phyloP scores from a whole-genome alignment of 1,140 invertebrate species.

The Antheraea pernyi region DNA sequence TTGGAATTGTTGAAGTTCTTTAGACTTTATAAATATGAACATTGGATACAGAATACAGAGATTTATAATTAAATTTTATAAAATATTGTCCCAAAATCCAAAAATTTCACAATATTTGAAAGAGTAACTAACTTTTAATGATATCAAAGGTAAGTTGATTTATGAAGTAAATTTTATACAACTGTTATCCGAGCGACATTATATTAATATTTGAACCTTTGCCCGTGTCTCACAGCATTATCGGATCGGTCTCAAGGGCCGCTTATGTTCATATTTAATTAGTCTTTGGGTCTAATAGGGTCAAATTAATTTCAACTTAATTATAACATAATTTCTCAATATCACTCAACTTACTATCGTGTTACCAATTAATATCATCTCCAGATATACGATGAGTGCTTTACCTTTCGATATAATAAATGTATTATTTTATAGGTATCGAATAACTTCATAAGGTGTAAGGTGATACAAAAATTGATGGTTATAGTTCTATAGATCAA shows the following conservation, averaged over 20 bases:
- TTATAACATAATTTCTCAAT: not conserved
- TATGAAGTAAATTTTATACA: not conserved
- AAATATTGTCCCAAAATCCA: too few relatives aligned
- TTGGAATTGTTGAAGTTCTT: too few relatives aligned
- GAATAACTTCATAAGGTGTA: too few relatives aligned
- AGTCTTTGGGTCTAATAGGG: not conserved
- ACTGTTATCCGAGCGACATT: not conserved
- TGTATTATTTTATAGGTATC: too few relatives aligned
- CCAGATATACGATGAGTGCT: not conserved
- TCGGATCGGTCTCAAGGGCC: not conserved
- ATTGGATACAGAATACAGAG: too few relatives aligned
- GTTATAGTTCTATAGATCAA: too few relatives aligned
- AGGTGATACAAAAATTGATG: too few relatives aligned
- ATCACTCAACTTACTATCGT: not conserved
- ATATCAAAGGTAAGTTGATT: not conserved
- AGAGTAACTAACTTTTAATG: not conserved
- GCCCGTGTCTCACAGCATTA: not conserved
- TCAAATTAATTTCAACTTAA: conserved; percentile 2
- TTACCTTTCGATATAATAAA: not conserved
- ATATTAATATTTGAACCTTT: not conserved
- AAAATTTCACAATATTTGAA: not conserved
- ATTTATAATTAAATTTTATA: too few relatives aligned
- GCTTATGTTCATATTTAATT: not conserved
- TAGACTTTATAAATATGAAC: too few relatives aligned
- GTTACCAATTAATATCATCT: not conserved